These are phyloP conservation scores for Bombylius discolor DNA, from an alignment of 2,888 invertebrate genomes.

Conservation along the genomic window DNA sequence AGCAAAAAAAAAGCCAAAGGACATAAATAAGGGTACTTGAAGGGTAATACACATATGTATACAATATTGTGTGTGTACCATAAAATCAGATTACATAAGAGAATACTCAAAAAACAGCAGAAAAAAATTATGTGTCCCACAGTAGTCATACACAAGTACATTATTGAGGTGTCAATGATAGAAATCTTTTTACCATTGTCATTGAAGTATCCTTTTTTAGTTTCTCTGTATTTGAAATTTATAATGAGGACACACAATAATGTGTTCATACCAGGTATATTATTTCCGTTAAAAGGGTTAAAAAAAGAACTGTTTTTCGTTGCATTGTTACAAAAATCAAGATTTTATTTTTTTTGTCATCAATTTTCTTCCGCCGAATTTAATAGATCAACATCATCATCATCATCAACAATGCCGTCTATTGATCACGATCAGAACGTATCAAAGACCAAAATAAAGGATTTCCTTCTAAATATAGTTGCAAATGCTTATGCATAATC, in stretches of 20 bases:
- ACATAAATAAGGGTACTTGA: conserved; percentile 6
- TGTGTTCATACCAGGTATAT: no score
- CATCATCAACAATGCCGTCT: not conserved
- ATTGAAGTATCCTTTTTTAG: not conserved
- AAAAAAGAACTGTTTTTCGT: no score
- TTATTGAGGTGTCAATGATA: conserved; percentile 10
- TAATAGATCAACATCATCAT: not conserved
- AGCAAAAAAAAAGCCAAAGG: conserved; percentile 4
- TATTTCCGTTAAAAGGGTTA: no score
- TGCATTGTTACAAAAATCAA: not conserved
- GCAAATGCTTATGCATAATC: no score
- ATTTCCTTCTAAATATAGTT: no score
- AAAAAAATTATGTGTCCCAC: not conserved
- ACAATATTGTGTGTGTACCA: no score
- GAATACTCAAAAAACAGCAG: not conserved
- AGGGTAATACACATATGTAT: not conserved
- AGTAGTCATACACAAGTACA: not conserved
- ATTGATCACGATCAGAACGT: not conserved
- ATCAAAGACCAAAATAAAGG: no score
- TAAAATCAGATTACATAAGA: no score
- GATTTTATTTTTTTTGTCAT: not conserved
- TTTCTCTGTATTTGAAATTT: no score
- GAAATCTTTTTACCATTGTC: conserved; percentile 4
- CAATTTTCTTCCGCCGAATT: not conserved
- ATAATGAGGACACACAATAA: no score